phyloP scores from a whole-genome alignment of 2,888 invertebrate genomes.

The Agrotis puta region DNA sequence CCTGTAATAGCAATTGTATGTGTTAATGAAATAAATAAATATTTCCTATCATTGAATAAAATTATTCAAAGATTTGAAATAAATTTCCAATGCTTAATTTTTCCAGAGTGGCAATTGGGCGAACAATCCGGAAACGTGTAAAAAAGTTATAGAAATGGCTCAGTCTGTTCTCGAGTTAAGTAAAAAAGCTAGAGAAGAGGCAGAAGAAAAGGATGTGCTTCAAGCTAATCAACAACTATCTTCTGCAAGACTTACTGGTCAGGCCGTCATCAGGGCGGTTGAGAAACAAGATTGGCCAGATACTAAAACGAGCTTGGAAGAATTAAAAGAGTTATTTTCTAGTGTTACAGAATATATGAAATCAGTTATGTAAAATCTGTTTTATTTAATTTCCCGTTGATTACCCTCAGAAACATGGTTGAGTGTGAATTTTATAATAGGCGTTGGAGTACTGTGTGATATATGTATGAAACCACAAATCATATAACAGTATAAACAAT shows the following conservation, averaged over 20 bases:
- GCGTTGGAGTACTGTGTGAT: no score
- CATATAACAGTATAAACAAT: no score
- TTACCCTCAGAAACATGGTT: no score
- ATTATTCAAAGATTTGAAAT: background rate
- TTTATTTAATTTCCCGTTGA: constrained; percentile 47
- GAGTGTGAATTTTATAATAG: background rate
- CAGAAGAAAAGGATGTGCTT: constrained; percentile 85
- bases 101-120: constrained; percentile 89
- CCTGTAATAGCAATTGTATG: no score
- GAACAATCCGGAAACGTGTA: constrained; percentile 90
- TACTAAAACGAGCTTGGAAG: constrained; percentile 75
- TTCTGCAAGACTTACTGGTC: constrained; percentile 91
- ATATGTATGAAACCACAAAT: no score
- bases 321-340: constrained; percentile 77
- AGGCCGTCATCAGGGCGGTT: constrained; percentile 89
- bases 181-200: constrained; percentile 87
- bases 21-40: no score
- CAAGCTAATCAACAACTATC: constrained; percentile 91
- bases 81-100: constrained; percentile 16
- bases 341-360: constrained; percentile 86
- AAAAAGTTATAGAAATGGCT: constrained; percentile 92
- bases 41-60: no score
- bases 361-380: constrained; percentile 77
- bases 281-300: constrained; percentile 87
- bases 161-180: constrained; percentile 91